phyloP scores from a whole-genome alignment of 2,888 invertebrate genomes.

The Zonitis immaculata region DNA sequence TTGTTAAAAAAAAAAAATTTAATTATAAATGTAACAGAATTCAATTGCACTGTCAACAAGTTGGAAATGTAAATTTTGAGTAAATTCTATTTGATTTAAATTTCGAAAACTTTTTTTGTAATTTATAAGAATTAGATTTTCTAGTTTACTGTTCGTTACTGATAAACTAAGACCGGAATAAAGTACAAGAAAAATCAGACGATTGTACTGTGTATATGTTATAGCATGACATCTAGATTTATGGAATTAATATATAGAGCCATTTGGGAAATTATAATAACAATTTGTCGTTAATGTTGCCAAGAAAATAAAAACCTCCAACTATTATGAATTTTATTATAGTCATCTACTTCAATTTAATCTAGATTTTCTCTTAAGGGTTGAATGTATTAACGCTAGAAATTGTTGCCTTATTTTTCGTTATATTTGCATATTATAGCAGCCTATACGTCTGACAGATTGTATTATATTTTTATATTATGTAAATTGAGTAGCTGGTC shows the following conservation, averaged over 20 bases:
- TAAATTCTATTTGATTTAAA: no score
- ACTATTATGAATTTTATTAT: neutral
- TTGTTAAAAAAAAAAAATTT: no score
- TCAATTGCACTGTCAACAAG: no score
- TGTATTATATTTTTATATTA: slow-evolving; percentile 30
- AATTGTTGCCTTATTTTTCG: slow-evolving; percentile 21
- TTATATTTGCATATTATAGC: slow-evolving; percentile 30
- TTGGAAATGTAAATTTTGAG: no score
- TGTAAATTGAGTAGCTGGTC: slow-evolving; percentile 22
- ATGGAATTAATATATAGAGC: neutral
- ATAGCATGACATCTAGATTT: neutral
- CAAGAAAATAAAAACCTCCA: no score
- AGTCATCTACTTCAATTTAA: slow-evolving; percentile 1
- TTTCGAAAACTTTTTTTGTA: no score
- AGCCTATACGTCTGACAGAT: slow-evolving; percentile 27
- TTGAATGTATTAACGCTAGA: slow-evolving; percentile 14
- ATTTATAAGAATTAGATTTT: slow-evolving; percentile 8
- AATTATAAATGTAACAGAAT: no score
- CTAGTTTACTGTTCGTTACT: slow-evolving; percentile 7
- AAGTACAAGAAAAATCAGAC: slow-evolving; percentile 10
- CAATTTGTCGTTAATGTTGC: neutral
- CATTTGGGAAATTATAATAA: no score
- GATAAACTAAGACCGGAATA: slow-evolving; percentile 7
- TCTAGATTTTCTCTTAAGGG: slow-evolving; percentile 4
- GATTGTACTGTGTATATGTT: slow-evolving; percentile 8